Evolutionary conservation across 2,113 vertebrate species (phyloP).

Genomic region (Pseudopipra pipra): DNA sequence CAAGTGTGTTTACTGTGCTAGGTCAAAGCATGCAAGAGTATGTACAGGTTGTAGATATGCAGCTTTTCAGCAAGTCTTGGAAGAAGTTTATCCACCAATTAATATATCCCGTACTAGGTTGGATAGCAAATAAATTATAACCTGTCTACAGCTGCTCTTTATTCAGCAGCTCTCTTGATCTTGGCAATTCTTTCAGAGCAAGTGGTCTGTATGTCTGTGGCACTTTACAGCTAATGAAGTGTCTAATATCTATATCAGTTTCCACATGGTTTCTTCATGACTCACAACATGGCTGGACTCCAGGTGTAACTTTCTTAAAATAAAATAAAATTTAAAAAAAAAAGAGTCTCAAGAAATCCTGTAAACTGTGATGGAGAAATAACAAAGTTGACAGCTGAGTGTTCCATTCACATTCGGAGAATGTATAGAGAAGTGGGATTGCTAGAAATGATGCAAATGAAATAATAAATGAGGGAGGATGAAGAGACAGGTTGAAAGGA

Average conservation of each 20-base stretch:
- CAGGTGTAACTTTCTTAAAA: neutral
- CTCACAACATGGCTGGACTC: neutral
- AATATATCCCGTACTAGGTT: neutral
- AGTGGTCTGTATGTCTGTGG: neutral
- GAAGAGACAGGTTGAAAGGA: neutral
- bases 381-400: neutral
- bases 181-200: neutral
- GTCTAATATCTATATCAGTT: neutral
- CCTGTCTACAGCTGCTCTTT: neutral
- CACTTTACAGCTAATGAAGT: neutral
- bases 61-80: neutral
- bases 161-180: neutral
- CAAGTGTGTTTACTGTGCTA: neutral
- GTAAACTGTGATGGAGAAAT: neutral
- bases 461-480: neutral
- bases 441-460: neutral
- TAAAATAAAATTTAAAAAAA: neutral
- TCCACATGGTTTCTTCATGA: neutral
- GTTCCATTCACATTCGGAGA: neutral
- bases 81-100: neutral
- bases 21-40: neutral
- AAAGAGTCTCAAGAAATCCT: too few species aligned
- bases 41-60: neutral
- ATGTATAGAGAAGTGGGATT: neutral
- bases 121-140: neutral